These are phyloP conservation scores for Hyaena hyaena DNA, from an alignment of 2,113 vertebrate species.

Conservation along the genomic window DNA sequence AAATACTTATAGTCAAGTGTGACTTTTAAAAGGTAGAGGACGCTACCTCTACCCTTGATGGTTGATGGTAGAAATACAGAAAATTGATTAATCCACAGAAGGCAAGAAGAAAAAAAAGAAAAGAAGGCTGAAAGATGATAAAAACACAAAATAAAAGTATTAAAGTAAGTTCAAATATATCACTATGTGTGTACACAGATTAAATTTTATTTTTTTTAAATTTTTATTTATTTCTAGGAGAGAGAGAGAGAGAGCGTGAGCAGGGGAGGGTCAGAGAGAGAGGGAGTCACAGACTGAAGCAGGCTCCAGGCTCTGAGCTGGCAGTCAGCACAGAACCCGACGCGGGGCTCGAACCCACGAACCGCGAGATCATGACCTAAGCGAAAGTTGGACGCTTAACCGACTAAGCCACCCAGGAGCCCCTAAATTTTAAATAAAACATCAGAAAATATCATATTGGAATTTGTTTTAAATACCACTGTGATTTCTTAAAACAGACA, in stretches of 20 bases:
- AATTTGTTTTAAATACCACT: constrained; percentile 3
- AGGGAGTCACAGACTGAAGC: too few relatives aligned
- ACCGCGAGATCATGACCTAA: too few relatives aligned
- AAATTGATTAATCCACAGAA: background rate
- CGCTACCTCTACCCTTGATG: background rate
- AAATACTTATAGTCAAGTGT: background rate
- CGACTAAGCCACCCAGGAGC: too few relatives aligned
- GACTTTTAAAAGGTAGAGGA: background rate
- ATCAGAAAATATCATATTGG: background rate
- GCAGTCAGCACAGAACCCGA: too few relatives aligned
- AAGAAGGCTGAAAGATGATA: background rate
- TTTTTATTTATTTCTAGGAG: too few relatives aligned
- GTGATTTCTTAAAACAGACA: background rate
- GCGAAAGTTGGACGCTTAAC: too few relatives aligned
- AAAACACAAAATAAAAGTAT: constrained; percentile 12
- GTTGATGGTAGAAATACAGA: background rate
- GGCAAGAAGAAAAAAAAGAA: background rate
- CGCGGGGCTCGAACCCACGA: too few relatives aligned
- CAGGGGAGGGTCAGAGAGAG: too few relatives aligned
- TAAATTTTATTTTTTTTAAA: background rate
- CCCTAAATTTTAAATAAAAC: background rate
- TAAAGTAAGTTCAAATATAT: background rate
- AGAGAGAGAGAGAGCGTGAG: too few relatives aligned
- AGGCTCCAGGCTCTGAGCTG: too few relatives aligned
- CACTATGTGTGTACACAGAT: background rate